Evolutionary conservation across 2,113 vertebrate species (phyloP).

Genomic region (Dinomys branickii): DNA sequence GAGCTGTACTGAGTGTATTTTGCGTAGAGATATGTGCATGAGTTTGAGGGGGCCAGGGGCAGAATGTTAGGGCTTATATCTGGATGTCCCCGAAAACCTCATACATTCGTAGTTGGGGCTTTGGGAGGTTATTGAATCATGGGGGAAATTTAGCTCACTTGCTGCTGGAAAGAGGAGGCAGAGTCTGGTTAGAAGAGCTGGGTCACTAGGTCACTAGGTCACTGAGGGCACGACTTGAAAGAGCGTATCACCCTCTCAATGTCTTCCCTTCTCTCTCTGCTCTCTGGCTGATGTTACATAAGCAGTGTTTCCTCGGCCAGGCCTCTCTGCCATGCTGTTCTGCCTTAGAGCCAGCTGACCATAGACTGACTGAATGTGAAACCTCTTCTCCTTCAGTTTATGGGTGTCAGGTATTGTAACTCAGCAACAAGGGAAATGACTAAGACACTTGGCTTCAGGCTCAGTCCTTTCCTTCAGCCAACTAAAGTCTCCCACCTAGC

Average conservation of each 20-base stretch:
- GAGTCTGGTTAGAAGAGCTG: background rate
- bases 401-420: background rate
- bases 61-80: background rate
- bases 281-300: background rate
- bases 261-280: background rate
- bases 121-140: too few species aligned
- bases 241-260: background rate
- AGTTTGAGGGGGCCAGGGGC: background rate
- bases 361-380: background rate
- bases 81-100: too few species aligned
- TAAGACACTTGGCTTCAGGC: background rate
- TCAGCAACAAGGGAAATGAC: background rate
- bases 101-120: too few species aligned
- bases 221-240: background rate
- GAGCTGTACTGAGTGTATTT: background rate
- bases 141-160: too few species aligned
- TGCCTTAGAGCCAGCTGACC: background rate
- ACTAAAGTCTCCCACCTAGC: background rate
- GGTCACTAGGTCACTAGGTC: background rate
- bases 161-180: too few species aligned
- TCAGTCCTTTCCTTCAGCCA: background rate
- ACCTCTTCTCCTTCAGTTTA: background rate
- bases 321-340: background rate
- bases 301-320: background rate
- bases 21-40: background rate